Evolutionary conservation across 30 jellyfish, hydroid and myxozoan species (phyloP), one percentile per base, ranked within the genome.

Genomic region (Aurelia aurita): DNA sequence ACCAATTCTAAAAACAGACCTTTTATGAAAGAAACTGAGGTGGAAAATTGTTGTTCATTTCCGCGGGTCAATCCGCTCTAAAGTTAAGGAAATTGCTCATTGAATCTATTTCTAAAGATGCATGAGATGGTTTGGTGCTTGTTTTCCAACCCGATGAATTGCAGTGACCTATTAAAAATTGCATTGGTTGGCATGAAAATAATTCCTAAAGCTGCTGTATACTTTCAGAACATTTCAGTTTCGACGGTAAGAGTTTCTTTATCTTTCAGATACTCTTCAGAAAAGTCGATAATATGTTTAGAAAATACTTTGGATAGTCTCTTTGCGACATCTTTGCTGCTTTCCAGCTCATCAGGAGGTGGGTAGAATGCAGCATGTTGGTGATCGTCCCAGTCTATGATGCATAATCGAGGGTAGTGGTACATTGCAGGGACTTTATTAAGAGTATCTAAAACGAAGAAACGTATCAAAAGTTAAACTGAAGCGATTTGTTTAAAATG

Each of bases 301-400:
- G 82, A 87, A 8, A 63, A 12, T 3, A 85, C 51, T 13, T 57
- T 82, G 18, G 85, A 54, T 20, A 82, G 55, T 16, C 49, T 54
- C 23, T 34, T 49, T 12, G 22, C 18, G 19, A 82, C 79, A 60
- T 82, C 79, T 31, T 61, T 23, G 28, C 59, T 39, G n/a, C 19
- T 29, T 21, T 69, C 86, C 26, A 82, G 71, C 34, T 87, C 96
- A 4, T 88, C 78, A 18, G 85, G 49, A 0, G 89, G 75, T 1
- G 98, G 96, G 67, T 83, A 91, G 74, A 90, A 90, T 21, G 97
- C 97, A 9, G 97, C 97, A 39, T 71, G 91, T 5, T 72, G 82
- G 31, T 90, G 97, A 20, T 90, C 87, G 28, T 69, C 78, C 87
- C 91, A 82, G 20, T 78, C 85, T 10, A 90, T 75, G 77, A 90